Conservation (phyloP, 2,113 vertebrate species). For the Acanthochromis polyacanthus region DNA sequence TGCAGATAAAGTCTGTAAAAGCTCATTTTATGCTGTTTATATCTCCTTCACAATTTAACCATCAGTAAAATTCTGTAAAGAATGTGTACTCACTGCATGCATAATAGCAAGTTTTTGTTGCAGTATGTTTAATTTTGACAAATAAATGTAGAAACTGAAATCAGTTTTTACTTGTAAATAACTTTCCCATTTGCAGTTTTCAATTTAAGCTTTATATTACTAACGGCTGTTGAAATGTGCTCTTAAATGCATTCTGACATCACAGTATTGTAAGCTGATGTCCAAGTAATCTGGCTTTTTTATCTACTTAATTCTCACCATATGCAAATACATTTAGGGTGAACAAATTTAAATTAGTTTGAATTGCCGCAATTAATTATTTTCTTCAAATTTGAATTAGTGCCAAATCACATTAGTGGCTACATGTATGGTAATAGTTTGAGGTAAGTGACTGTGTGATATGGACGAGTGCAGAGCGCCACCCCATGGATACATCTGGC, state of each 20-base stretch:
- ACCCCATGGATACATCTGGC: constrained; percentile 49
- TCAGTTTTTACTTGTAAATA: no score
- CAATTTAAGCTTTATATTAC: background rate
- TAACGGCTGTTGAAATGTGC: background rate
- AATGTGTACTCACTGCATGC: background rate
- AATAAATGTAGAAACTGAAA: background rate
- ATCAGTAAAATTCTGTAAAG: background rate
- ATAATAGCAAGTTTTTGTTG: background rate
- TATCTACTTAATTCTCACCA: background rate
- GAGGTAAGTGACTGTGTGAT: background rate
- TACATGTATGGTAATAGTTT: background rate
- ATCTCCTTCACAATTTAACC: constrained; percentile 1
- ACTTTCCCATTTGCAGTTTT: no score
- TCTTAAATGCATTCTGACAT: background rate
- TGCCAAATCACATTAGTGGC: background rate
- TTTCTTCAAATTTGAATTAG: background rate
- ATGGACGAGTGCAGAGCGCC: constrained; percentile 52
- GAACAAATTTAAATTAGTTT: background rate
- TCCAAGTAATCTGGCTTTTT: background rate
- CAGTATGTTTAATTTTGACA: background rate
- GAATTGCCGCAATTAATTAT: no score
- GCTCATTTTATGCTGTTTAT: constrained; percentile 23
- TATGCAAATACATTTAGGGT: background rate
- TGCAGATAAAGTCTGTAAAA: constrained; percentile 42
- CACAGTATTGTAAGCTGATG: no score